phyloP scores from a whole-genome alignment of 2,888 invertebrate genomes.

The Drosophila stalkeri region DNA sequence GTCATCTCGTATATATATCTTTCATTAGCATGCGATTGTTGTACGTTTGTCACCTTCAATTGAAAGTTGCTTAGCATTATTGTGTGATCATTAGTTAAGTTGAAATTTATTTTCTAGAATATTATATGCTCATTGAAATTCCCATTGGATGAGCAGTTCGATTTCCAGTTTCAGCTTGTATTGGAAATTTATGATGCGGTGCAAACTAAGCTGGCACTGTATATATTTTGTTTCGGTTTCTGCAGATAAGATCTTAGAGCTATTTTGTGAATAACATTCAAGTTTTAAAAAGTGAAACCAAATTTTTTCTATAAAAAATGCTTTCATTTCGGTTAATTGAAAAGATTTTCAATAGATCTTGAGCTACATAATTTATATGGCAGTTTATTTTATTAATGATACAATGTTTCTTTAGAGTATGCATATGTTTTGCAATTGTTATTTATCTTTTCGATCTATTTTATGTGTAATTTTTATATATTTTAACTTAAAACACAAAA shows the following conservation, averaged over 20 bases:
- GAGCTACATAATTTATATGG: not conserved
- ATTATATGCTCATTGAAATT: conserved; percentile 43
- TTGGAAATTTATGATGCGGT: conserved; percentile 45
- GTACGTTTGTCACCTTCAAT: conserved; percentile 48
- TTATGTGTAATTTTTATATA: not conserved
- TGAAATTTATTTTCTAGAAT: conserved; percentile 47
- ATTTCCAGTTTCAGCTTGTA: conserved; percentile 22
- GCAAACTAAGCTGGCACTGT: conserved; percentile 22
- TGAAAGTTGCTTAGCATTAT: conserved; percentile 14
- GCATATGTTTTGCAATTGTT: not conserved
- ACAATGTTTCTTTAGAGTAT: too few relatives aligned
- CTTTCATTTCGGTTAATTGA: not conserved
- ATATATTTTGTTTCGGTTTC: conserved; percentile 8
- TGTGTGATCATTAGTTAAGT: not conserved
- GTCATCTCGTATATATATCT: conserved; percentile 40
- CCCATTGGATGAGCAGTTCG: conserved; percentile 49
- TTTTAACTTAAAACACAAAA: conserved; percentile 24
- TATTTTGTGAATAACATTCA: not conserved
- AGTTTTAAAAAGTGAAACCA: conserved; percentile 8
- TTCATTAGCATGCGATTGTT: conserved; percentile 71
- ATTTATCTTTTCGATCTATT: not conserved
- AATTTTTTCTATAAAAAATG: not conserved
- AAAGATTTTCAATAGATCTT: not conserved
- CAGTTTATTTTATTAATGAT: not conserved
- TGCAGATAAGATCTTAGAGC: conserved; percentile 16